A percentile compares a stretch with the other conserved stretches of the same genome.
Evolutionary conservation across 2,888 invertebrate genomes (phyloP).

Genomic region (Merodon equestris): DNA sequence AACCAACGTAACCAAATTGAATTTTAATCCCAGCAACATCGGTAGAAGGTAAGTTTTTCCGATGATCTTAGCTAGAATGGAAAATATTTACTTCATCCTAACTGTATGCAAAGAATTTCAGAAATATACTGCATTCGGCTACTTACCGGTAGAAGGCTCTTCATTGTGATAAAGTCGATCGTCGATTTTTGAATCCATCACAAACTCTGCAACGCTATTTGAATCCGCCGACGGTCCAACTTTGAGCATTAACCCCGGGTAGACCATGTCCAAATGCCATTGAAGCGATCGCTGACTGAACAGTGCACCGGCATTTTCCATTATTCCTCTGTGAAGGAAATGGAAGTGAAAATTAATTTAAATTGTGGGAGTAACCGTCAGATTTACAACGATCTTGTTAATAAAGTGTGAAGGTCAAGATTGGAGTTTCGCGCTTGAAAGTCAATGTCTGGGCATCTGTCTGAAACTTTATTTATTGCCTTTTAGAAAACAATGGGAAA

Average conservation of each 20-base stretch:
- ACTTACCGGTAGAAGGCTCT: conserved; percentile 76
- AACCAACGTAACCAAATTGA: conserved; percentile 86
- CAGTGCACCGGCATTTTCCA: conserved; percentile 84
- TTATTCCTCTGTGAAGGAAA: conserved; percentile 80
- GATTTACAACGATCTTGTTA: too few relatives aligned
- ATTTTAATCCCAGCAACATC: conserved; percentile 88
- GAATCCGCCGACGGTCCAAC: conserved; percentile 86
- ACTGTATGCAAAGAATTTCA: conserved; percentile 41
- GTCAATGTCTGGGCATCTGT: too few relatives aligned
- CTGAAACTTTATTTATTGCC: too few relatives aligned
- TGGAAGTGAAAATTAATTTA: neutral
- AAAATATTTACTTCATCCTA: conserved; percentile 15
- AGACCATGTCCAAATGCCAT: conserved; percentile 86
- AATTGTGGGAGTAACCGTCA: too few relatives aligned
- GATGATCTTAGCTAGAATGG: conserved; percentile 82
- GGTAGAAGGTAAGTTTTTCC: conserved; percentile 87
- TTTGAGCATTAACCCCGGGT: conserved; percentile 87
- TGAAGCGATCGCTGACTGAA: conserved; percentile 86
- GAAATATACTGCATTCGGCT: neutral
- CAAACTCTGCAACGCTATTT: conserved; percentile 87
- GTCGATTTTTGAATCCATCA: conserved; percentile 82
- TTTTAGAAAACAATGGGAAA: too few relatives aligned
- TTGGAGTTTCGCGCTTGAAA: too few relatives aligned
- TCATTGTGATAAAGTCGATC: conserved; percentile 79
- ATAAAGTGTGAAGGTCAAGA: too few relatives aligned